Base-by-base conservation (phyloP, 2,888 invertebrate species). In the Oscheius myriophilus region DNA sequence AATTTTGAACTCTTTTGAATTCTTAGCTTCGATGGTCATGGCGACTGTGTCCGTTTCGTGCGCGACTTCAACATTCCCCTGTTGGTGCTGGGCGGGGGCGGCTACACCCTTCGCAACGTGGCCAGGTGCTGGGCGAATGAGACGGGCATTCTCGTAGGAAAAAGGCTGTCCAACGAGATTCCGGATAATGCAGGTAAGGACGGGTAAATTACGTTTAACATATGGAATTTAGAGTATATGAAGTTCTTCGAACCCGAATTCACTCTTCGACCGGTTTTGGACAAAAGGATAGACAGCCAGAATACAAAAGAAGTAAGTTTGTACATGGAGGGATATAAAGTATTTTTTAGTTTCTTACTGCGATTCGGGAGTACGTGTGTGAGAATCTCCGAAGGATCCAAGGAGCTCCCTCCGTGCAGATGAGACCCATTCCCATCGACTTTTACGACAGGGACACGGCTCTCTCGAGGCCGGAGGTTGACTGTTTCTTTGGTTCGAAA, bases 81-180 rank as follows among this genome's bases (percentile, higher is more conserved):
- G 7, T 88, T 96, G 51, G 94, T 95, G 0, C 91, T 96, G 0
- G 95, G 92, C 14, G 92, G 92, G 0, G 91, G 92, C 9, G 91
- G 91, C 90, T 98, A 97, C 87, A 98, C 96, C 0, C 89, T 96
- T 26, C 90, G 98, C 96, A 89, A 98, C 96, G 97, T 98, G 0
- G 97, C 98, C 0, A 90, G 98, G 4, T 97, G 96, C 87, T 99
- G 98, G 98, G 96, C 97, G 0, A 96, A 96, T 84, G 98, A 98
- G 88, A 99, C 98, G 0, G 94, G 96, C 0, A 89, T 98, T 0
- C 88, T 97, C 1, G 91, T 96, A 0, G 96, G 96, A 84, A 94
- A 96, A 84, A 92, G 91, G 71, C 94, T 98, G 68, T 93, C 92
- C 58, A 94, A 96, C 87, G 96, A 97, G 86, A 90, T 98, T 46